These are phyloP conservation scores for Pseudorasbora parva DNA, from an alignment of 2,113 vertebrate species.

Conservation along the genomic window DNA sequence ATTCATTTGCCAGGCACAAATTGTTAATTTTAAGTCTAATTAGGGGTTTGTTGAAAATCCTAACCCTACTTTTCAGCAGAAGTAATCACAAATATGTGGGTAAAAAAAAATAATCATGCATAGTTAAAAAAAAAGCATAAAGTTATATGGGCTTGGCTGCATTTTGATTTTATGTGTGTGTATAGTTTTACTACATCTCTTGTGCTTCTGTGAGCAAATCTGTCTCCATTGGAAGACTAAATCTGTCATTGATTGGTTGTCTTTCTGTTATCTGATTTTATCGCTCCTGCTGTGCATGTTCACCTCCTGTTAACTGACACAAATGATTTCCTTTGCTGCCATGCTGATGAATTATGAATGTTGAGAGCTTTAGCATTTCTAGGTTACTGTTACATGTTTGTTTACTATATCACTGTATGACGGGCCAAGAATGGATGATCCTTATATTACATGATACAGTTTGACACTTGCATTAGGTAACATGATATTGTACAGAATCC, in stretches of 20 bases:
- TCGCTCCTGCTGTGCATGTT: background rate
- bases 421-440: slow-evolving; percentile 4
- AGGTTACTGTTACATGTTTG: slow-evolving; percentile 25
- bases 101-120: too few relatives aligned
- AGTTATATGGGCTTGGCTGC: background rate
- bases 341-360: slow-evolving; percentile 39
- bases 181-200: background rate
- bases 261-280: background rate
- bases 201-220: slow-evolving; percentile 6
- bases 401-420: slow-evolving; percentile 35
- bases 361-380: slow-evolving; percentile 24
- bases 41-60: background rate
- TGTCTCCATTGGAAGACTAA: slow-evolving; percentile 47
- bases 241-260: slow-evolving; percentile 25
- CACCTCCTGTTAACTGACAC: slow-evolving; percentile 25
- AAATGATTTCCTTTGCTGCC: slow-evolving; percentile 28
- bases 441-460: slow-evolving; percentile 33
- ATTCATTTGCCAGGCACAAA: background rate
- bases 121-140: too few relatives aligned
- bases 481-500: slow-evolving; percentile 25
- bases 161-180: background rate
- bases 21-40: background rate
- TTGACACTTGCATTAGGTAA: slow-evolving; percentile 26
- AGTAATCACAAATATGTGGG: background rate
- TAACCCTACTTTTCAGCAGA: background rate